Evolutionary conservation across 2,888 invertebrate species (phyloP).

Genomic region (Zeuzera pyrina): DNA sequence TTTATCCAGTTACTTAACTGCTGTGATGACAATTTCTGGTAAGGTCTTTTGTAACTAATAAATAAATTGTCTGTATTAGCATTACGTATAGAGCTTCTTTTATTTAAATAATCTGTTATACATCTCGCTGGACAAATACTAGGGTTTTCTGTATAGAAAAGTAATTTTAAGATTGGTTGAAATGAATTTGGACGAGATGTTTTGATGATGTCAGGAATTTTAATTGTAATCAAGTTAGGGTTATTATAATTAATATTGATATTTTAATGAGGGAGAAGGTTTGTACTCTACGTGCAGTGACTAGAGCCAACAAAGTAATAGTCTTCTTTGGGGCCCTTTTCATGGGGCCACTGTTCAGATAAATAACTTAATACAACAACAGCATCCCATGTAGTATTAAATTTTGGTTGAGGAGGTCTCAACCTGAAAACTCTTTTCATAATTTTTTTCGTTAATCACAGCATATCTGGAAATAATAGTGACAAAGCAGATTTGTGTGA

Average conservation of each 20-base stretch:
- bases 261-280: too few relatives aligned
- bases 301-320: conserved; percentile 2
- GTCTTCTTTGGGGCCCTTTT: conserved; percentile 1
- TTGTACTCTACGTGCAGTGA: too few relatives aligned
- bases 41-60: conserved; percentile 10
- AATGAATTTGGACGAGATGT: conserved; percentile 1
- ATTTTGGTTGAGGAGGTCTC: conserved; percentile 5
- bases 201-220: conserved; percentile 5
- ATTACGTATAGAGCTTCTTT: not conserved
- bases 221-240: not conserved
- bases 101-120: not conserved
- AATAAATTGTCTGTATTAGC: not conserved
- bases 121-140: not conserved
- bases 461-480: too few relatives aligned
- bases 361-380: conserved; percentile 4
- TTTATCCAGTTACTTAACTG: conserved; percentile 17
- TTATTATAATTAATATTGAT: not conserved
- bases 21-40: conserved; percentile 12
- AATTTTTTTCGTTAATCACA: conserved; percentile 5
- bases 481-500: conserved; percentile 3
- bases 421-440: conserved; percentile 7
- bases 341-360: conserved; percentile 1
- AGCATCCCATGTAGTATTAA: conserved; percentile 5
- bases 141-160: not conserved
- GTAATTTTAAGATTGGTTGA: conserved; percentile 2